phyloP scores from a whole-genome alignment of 2,113 vertebrate species.

The Indri indri region DNA sequence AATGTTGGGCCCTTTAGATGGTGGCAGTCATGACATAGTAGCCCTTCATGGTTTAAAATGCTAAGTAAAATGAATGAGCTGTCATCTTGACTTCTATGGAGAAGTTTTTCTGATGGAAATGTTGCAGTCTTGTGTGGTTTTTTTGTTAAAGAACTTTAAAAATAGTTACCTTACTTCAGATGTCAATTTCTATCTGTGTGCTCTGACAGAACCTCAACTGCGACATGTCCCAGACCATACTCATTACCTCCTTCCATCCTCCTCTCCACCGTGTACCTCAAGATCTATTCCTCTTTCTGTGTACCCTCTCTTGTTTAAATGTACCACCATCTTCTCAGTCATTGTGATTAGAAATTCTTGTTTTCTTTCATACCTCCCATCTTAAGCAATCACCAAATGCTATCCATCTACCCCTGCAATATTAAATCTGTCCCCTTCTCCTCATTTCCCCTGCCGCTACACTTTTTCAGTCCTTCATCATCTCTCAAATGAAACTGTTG shows the following conservation, averaged over 20 bases:
- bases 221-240: neutral
- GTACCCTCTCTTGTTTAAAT: neutral
- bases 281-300: neutral
- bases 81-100: neutral
- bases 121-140: neutral
- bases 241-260: neutral
- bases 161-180: neutral
- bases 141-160: neutral
- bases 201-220: neutral
- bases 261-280: neutral
- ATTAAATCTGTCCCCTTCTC: neutral
- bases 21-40: slow-evolving; percentile 15
- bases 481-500: neutral
- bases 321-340: neutral
- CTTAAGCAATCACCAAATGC: neutral
- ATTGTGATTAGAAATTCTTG: neutral
- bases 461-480: neutral
- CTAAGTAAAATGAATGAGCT: slow-evolving; percentile 25
- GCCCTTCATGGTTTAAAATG: slow-evolving; percentile 13
- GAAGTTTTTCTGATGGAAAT: slow-evolving; percentile 5
- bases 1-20: neutral
- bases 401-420: neutral
- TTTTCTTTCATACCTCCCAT: neutral
- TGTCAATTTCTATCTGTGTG: neutral
- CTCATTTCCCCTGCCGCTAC: neutral